phyloP scores from a whole-genome alignment of 1,140 invertebrate genomes.

The Nasonia vitripennis region DNA sequence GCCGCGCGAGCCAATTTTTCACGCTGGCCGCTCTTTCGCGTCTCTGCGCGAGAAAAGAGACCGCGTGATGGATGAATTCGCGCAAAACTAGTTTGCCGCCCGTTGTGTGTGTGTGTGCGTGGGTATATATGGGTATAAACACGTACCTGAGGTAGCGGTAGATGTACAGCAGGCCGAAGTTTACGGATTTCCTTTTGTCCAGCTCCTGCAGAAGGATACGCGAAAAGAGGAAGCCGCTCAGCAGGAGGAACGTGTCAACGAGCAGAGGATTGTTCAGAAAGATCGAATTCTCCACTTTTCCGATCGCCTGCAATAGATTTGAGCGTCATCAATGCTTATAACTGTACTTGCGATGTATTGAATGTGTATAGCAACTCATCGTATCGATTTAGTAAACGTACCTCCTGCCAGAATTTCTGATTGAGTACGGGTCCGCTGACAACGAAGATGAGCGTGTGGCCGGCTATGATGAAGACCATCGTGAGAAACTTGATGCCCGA shows the following conservation, averaged over 20 bases:
- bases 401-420: conserved; percentile 77
- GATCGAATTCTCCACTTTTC: conserved; percentile 71
- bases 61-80: conserved; percentile 20
- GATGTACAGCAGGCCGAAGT: conserved; percentile 78
- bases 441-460: conserved; percentile 80
- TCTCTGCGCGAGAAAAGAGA: background rate
- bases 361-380: background rate
- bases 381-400: conserved; percentile 62
- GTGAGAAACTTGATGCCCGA: conserved; percentile 80
- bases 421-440: conserved; percentile 81
- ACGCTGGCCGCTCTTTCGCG: background rate
- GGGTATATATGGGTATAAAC: background rate
- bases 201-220: conserved; percentile 80
- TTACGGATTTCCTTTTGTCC: conserved; percentile 80
- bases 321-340: background rate
- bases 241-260: conserved; percentile 83
- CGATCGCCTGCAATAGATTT: conserved; percentile 59
- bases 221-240: conserved; percentile 82
- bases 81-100: background rate
- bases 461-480: conserved; percentile 80
- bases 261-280: conserved; percentile 79
- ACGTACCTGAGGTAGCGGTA: conserved; percentile 79
- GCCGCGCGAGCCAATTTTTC: conserved; percentile 14
- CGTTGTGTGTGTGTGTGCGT: background rate
- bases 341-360: no score